These are phyloP conservation scores for Oligia fasciuncula DNA, from an alignment of 2,888 invertebrate genomes.

Conservation along the genomic window DNA sequence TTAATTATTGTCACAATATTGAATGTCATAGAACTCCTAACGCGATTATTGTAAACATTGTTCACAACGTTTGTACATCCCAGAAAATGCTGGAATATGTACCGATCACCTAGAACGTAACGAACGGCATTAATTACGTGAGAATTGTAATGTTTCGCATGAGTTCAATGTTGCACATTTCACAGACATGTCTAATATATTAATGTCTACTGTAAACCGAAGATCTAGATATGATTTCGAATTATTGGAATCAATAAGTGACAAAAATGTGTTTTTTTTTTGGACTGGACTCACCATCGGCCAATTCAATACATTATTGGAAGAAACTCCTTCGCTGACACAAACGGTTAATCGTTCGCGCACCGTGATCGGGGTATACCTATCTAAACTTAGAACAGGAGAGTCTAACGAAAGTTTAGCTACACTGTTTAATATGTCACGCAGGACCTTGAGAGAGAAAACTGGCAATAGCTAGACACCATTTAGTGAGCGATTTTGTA, in stretches of 20 bases:
- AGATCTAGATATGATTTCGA: background rate
- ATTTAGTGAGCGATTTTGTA: background rate
- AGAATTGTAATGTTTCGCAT: background rate
- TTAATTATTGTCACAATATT: background rate
- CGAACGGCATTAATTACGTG: background rate
- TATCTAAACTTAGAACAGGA: background rate
- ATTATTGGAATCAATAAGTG: background rate
- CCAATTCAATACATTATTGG: background rate
- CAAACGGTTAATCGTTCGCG: background rate
- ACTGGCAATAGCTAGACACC: background rate
- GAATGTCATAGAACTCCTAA: background rate
- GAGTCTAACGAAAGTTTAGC: background rate
- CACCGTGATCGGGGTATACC: background rate
- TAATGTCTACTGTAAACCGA: background rate
- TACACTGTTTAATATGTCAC: background rate
- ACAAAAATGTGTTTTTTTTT: background rate
- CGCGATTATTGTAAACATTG: background rate
- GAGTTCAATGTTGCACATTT: background rate
- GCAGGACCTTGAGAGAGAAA: background rate
- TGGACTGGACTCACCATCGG: background rate
- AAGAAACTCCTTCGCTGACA: conserved; percentile 1
- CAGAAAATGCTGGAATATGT: background rate
- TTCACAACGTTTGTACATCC: background rate
- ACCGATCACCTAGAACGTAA: background rate
- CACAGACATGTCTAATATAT: background rate